phyloP scores from a whole-genome alignment of 1,140 invertebrate genomes.

The Neoseiulus cucumeris region DNA sequence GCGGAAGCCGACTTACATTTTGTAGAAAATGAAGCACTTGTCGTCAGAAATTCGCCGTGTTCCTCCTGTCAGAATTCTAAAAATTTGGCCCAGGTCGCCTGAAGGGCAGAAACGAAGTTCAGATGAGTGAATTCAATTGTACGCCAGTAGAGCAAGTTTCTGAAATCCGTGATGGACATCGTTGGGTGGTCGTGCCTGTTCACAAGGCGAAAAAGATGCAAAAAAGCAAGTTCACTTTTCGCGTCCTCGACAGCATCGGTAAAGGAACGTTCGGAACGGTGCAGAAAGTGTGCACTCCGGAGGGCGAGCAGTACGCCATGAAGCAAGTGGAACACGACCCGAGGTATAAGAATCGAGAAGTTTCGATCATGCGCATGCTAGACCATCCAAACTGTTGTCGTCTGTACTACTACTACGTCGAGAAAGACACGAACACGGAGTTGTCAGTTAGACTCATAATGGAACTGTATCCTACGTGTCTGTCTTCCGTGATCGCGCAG shows the following conservation, averaged over 20 bases:
- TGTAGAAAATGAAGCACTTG: no score
- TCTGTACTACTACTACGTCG: background rate
- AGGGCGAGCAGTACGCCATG: background rate
- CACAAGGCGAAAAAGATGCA: background rate
- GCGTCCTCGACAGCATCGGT: background rate
- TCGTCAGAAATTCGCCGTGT: no score
- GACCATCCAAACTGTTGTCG: slow-evolving; percentile 2
- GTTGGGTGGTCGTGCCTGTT: background rate
- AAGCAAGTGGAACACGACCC: background rate
- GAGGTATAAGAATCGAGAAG: slow-evolving; percentile 1
- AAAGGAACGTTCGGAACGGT: slow-evolving; percentile 7
- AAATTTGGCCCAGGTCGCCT: no score
- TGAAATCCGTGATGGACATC: background rate
- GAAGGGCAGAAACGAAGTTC: no score
- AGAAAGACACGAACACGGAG: background rate
- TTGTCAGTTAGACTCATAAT: background rate
- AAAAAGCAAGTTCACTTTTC: background rate
- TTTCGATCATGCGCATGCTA: background rate
- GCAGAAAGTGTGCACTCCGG: background rate
- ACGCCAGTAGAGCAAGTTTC: background rate
- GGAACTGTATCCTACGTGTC: background rate
- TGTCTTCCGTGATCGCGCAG: background rate
- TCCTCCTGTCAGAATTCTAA: no score
- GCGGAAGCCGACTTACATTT: no score
- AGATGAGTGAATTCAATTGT: background rate